Evolutionary conservation across 2,113 vertebrate genomes (phyloP), one percentile per base, ranked within the genome.

Genomic region (Speoplatyrhinus poulsoni): DNA sequence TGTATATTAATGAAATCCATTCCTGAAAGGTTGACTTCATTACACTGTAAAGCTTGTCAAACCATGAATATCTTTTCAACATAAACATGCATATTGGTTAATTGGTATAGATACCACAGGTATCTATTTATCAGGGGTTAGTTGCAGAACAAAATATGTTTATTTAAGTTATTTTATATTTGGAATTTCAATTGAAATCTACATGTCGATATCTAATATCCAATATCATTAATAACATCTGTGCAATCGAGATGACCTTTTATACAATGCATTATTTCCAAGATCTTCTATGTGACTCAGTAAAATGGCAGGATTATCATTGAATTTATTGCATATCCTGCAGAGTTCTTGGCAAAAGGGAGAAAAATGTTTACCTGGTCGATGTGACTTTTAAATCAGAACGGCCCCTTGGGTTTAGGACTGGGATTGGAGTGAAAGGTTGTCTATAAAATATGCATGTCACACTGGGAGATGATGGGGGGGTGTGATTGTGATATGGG

Each of bases 391-490:
- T 86, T 84, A 85, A 41, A 76, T 82, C 83, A 76, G 78, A 87
- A 71, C 70, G 74, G 77, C 79, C 88, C 85, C 82, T 49, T 8
- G 60, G 80, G 75, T 87, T 85, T 63, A 70, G 66, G 33, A 57
- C 70, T 79, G 78, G 71, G 77, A 88, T 80, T 78, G 79, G 70
- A 89, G 86, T 85, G 82, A 90, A 91, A 90, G 86, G 90, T 91
- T 87, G 78, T 85, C 84, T 80, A 91, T 90, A 89, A 89, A 91
- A 91, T 91, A 90, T 92, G 86, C 82, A 91, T 90, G 87, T 80
- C 73, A 60, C 76, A 75, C 79, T 50, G 19, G 79, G 75, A 71
- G 69, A 58, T 49, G 36, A 75, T 73, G 53, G 57, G 17, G 71
- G 70, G 70, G 67, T 67, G 47, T 72, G 65, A 57, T 32, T 8